These are phyloP conservation scores for Mythimna impura DNA, from an alignment of 2,888 invertebrate genomes.

Conservation along the genomic window DNA sequence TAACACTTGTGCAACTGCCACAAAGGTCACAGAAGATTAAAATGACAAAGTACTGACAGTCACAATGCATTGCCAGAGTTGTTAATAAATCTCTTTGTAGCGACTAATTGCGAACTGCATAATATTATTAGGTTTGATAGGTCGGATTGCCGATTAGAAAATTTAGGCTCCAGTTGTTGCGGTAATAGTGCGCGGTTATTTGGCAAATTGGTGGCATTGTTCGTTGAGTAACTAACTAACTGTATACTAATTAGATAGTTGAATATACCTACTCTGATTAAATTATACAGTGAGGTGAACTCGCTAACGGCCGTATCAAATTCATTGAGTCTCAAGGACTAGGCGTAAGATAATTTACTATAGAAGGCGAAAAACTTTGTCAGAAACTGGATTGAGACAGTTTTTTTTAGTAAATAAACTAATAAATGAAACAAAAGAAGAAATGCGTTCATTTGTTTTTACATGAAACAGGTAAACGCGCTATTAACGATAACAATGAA, in stretches of 20 bases:
- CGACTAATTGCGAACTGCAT: conserved; percentile 51
- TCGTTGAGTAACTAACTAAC: conserved; percentile 24
- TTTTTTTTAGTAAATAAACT: background rate
- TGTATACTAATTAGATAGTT: conserved; percentile 14
- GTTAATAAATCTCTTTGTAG: conserved; percentile 48
- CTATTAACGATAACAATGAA: background rate
- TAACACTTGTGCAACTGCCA: background rate
- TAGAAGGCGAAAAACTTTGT: background rate
- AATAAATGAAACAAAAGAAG: background rate
- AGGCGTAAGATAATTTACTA: background rate
- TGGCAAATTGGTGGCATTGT: conserved; percentile 48
- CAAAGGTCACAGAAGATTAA: conserved; percentile 24
- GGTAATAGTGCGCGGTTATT: conserved; percentile 14
- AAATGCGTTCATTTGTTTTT: no score
- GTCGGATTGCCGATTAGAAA: conserved; percentile 44
- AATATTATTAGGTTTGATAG: conserved; percentile 38
- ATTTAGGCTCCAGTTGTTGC: conserved; percentile 33
- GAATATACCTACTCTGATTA: conserved; percentile 11
- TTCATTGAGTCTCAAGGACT: background rate
- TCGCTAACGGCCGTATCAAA: background rate
- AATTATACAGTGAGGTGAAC: background rate
- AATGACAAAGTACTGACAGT: conserved; percentile 38
- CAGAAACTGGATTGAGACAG: no score
- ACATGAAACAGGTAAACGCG: background rate
- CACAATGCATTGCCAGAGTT: conserved; percentile 4